A percentile compares a stretch with the other conserved stretches of the same genome.
Evolutionary conservation across 2,113 vertebrate genomes (phyloP).

Genomic region (Rhynchomys soricoides): DNA sequence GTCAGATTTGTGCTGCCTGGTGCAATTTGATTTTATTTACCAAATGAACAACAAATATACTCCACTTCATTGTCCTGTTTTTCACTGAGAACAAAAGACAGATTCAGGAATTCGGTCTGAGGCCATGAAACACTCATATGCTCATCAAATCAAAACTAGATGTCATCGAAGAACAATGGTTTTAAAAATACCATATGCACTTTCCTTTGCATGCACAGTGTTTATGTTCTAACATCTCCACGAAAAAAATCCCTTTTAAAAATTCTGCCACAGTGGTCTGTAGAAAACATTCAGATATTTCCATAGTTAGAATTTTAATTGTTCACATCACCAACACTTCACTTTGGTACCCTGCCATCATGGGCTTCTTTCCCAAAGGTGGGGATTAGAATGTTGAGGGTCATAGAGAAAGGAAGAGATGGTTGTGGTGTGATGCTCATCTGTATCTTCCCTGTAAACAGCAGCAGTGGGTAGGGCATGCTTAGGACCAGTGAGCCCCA

Average conservation of each 20-base stretch:
- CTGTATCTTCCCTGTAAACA: neutral
- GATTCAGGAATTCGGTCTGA: neutral
- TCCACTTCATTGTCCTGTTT: neutral
- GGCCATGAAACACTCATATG: neutral
- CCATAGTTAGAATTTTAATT: neutral
- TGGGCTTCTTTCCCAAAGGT: neutral
- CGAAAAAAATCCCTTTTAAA: neutral
- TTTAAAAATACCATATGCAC: neutral
- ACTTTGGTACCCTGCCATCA: neutral
- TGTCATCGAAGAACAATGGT: neutral
- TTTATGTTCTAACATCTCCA: neutral
- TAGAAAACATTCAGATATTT: neutral
- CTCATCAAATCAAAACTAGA: neutral
- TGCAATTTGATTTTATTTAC: neutral
- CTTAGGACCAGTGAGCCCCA: neutral
- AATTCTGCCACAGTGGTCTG: neutral
- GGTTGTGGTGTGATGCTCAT: accelerated
- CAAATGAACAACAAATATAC: slow-evolving; percentile 7
- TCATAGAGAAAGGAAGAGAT: neutral
- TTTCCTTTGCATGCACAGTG: neutral
- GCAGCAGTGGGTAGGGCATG: accelerated
- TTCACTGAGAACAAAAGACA: neutral
- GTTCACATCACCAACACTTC: neutral
- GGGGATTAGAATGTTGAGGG: neutral
- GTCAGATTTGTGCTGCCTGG: neutral